These are phyloP conservation scores for Erythrocercus mccallii DNA, from an alignment of 2,113 vertebrate species.

Conservation along the genomic window DNA sequence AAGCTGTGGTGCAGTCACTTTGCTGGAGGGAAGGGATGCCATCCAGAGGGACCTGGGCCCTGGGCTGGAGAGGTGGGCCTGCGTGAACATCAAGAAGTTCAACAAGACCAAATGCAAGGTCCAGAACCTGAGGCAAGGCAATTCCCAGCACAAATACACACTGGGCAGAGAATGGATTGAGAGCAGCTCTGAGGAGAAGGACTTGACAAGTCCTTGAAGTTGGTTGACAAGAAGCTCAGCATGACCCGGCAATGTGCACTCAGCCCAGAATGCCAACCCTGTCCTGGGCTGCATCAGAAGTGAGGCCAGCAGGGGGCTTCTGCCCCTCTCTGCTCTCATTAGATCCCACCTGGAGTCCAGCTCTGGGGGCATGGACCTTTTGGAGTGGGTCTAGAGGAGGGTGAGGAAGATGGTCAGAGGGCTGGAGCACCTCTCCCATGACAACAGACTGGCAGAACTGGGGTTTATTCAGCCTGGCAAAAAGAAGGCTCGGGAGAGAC, in stretches of 20 bases:
- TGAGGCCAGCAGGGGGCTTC: fast-evolving
- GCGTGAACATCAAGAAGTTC: not conserved
- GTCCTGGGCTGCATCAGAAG: not conserved
- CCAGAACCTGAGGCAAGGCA: not conserved
- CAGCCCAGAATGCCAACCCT: not conserved
- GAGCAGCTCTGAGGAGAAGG: not conserved
- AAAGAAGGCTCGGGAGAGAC: not conserved
- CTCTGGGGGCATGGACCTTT: not conserved
- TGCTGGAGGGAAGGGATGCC: not conserved
- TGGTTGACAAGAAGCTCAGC: not conserved
- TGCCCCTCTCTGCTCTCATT: not conserved
- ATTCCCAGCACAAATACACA: not conserved
- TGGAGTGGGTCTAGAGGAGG: not conserved
- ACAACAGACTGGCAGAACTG: not conserved
- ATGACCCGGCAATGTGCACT: fast-evolving
- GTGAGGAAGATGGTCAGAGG: not conserved
- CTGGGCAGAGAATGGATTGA: not conserved
- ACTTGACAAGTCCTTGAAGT: fast-evolving
- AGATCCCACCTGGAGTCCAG: not conserved
- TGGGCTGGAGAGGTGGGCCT: not conserved
- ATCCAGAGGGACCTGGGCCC: not conserved
- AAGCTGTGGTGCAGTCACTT: fast-evolving
- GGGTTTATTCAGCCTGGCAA: not conserved
- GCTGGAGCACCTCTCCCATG: not conserved
- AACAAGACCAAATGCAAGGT: not conserved